Conservation (phyloP, 2,113 vertebrate genomes). For the Strix uralensis region DNA sequence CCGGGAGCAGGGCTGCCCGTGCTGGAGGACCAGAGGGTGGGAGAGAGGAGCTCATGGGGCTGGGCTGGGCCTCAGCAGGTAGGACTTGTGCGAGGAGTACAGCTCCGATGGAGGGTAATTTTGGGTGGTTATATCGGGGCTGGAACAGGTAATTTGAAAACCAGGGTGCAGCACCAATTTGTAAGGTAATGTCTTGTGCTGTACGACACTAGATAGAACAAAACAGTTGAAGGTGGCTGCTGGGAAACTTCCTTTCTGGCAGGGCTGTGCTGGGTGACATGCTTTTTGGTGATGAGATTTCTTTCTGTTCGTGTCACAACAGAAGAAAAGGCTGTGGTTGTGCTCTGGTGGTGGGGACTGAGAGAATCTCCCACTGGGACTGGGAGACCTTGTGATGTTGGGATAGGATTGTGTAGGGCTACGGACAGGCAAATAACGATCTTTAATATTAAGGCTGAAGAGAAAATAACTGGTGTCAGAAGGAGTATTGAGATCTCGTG, state of each 20-base stretch:
- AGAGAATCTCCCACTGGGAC: neutral
- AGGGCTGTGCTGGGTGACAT: neutral
- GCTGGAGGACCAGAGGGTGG: neutral
- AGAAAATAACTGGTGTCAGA: neutral
- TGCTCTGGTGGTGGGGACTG: neutral
- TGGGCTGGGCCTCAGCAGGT: neutral
- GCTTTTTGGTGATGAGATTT: neutral
- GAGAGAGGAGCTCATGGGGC: neutral
- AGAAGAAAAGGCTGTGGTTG: neutral
- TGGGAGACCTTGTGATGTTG: neutral
- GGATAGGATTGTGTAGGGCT: neutral
- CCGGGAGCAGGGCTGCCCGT: neutral
- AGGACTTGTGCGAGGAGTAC: rapidly evolving
- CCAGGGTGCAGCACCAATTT: neutral
- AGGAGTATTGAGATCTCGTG: neutral
- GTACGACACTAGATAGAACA: neutral
- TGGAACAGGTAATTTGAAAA: neutral
- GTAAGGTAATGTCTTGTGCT: neutral
- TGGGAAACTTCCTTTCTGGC: neutral
- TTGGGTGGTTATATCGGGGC: neutral
- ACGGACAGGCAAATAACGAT: neutral
- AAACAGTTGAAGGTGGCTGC: neutral
- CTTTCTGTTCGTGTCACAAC: neutral
- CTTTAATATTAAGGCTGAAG: neutral
- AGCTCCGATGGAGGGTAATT: neutral